A percentile compares a stretch with the other conserved stretches of the same genome.
phyloP scores from a whole-genome alignment of 2,888 invertebrate species.

The Cerastoderma edule region DNA sequence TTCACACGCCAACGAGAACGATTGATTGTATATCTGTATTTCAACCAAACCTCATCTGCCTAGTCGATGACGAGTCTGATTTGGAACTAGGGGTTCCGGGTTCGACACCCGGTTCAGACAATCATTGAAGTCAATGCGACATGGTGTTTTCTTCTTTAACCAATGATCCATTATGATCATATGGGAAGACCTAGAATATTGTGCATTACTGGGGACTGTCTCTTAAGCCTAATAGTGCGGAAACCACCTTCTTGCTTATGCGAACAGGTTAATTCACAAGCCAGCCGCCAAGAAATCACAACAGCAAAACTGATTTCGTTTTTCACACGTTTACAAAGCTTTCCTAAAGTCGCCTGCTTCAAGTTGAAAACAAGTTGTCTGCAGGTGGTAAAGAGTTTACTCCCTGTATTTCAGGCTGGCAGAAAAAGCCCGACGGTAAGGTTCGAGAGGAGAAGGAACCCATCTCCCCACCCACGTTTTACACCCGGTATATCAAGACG shows the following conservation, averaged over 20 bases:
- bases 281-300: background rate
- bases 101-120: too few species aligned
- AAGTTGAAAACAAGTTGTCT: background rate
- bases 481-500: constrained; percentile 72
- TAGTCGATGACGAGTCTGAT: too few species aligned
- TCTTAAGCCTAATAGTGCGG: too few species aligned
- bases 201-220: too few species aligned
- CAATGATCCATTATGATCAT: too few species aligned
- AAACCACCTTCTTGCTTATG: background rate
- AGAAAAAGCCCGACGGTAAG: constrained; percentile 77
- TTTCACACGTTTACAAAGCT: background rate
- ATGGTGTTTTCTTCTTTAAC: too few species aligned
- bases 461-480: constrained; percentile 74
- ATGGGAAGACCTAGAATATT: too few species aligned
- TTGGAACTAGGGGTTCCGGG: too few species aligned
- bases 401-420: constrained; percentile 74
- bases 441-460: constrained; percentile 71
- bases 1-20: too few species aligned
- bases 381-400: background rate
- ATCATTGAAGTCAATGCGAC: too few species aligned
- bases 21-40: too few species aligned
- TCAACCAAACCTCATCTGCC: too few species aligned
- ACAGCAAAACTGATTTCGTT: background rate
- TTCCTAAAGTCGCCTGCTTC: background rate
- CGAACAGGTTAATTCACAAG: background rate